A percentile compares a stretch with the other conserved stretches of the same genome.
These are phyloP conservation scores for Cranoglanis bouderius DNA, from an alignment of 2,113 vertebrate genomes.

Conservation along the genomic window DNA sequence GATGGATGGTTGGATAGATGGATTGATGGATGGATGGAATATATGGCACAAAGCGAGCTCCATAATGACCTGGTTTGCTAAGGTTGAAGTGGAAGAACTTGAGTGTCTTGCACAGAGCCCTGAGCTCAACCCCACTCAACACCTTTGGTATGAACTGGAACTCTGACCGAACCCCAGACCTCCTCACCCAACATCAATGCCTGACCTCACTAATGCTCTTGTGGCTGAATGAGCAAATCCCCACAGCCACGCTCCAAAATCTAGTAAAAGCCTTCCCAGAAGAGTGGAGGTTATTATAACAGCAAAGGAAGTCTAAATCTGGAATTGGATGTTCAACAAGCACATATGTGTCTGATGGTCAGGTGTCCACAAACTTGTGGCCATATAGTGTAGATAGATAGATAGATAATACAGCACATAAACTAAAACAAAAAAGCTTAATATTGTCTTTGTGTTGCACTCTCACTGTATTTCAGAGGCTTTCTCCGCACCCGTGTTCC, in stretches of 20 bases:
- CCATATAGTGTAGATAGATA: background rate
- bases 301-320: background rate
- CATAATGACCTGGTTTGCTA: background rate
- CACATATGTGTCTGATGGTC: background rate
- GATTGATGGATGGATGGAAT: background rate
- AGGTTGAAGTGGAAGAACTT: too few species aligned
- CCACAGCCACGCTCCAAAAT: background rate
- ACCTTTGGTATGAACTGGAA: background rate
- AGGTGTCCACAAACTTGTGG: background rate
- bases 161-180: background rate
- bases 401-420: background rate
- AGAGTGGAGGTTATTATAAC: background rate
- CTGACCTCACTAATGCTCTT: background rate
- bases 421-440: background rate
- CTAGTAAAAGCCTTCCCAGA: background rate
- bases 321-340: background rate
- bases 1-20: background rate
- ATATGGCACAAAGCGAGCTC: background rate
- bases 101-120: too few species aligned
- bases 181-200: background rate
- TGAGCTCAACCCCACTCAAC: background rate
- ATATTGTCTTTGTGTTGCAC: background rate
- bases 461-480: conserved; percentile 78
- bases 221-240: background rate
- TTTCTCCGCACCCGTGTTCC: conserved; percentile 91